phyloP scores from a whole-genome alignment of 2,113 vertebrate genomes.

The Jaculus jaculus region DNA sequence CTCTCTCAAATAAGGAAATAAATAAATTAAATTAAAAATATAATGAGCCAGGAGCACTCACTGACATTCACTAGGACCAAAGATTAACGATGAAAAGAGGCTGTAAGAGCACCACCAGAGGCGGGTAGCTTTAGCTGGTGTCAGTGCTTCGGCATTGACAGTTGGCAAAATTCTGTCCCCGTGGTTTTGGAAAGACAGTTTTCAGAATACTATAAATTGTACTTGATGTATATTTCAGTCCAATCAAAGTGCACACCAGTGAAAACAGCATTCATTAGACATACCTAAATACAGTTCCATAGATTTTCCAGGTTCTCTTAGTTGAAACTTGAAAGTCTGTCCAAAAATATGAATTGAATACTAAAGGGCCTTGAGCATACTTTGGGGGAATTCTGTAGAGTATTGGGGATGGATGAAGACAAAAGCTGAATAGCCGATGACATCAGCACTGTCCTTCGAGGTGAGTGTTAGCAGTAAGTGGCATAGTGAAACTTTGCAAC shows the following conservation, averaged over 20 bases:
- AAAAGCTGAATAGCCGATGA: neutral
- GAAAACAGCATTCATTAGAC: neutral
- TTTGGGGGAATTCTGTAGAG: neutral
- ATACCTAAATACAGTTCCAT: neutral
- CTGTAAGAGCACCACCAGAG: neutral
- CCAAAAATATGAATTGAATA: conserved; percentile 5
- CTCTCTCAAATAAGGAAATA: too few relatives aligned
- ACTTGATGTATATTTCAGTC: neutral
- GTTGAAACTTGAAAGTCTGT: neutral
- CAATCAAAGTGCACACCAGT: neutral
- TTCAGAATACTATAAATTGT: neutral
- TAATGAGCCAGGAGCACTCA: neutral
- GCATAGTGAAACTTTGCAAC: neutral
- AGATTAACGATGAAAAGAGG: neutral
- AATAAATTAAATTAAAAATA: too few relatives aligned
- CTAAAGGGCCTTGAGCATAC: neutral
- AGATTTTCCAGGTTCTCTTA: neutral
- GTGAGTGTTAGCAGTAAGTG: neutral
- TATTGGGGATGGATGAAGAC: neutral
- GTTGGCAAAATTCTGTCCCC: neutral
- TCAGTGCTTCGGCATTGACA: neutral
- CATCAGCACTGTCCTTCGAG: neutral
- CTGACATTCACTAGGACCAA: neutral
- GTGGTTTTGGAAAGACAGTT: neutral
- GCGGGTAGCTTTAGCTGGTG: neutral